phyloP scores from a whole-genome alignment of 2,888 invertebrate genomes.

The Galeruca laticollis region DNA sequence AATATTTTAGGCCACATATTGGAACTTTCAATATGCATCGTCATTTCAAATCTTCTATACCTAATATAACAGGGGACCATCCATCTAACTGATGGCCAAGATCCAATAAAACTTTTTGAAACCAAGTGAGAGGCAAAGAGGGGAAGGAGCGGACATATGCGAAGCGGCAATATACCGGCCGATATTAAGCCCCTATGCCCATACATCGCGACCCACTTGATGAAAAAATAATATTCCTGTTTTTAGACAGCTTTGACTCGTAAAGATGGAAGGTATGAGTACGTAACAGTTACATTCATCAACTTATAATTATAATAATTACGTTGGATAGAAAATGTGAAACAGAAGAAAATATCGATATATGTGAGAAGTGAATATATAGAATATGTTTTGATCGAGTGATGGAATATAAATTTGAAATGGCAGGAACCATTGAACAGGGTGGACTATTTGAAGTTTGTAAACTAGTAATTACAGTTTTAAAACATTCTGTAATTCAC shows the following conservation, averaged over 20 bases:
- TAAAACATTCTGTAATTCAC: too few relatives aligned
- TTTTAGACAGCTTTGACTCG: conserved; percentile 31
- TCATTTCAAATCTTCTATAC: conserved; percentile 24
- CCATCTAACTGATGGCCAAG: conserved; percentile 34
- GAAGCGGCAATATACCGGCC: conserved; percentile 37
- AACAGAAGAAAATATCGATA: too few relatives aligned
- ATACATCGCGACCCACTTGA: conserved; percentile 55
- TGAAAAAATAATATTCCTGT: conserved; percentile 62
- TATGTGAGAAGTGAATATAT: too few relatives aligned
- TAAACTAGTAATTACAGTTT: too few relatives aligned
- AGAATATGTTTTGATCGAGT: too few relatives aligned
- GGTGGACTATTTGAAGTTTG: too few relatives aligned
- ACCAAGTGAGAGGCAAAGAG: conserved; percentile 15
- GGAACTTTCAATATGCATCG: conserved; percentile 23
- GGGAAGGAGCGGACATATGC: conserved; percentile 26
- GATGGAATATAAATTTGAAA: too few relatives aligned
- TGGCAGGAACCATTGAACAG: too few relatives aligned
- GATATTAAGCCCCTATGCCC: conserved; percentile 52
- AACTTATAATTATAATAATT: neutral
- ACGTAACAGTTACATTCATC: conserved; percentile 3
- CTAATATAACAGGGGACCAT: conserved; percentile 27
- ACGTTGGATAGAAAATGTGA: neutral
- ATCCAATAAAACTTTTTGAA: conserved; percentile 36
- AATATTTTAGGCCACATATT: conserved; percentile 18
- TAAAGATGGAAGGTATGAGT: conserved; percentile 13